phyloP scores from a whole-genome alignment of 2,113 vertebrate species.

The Columba janthina region DNA sequence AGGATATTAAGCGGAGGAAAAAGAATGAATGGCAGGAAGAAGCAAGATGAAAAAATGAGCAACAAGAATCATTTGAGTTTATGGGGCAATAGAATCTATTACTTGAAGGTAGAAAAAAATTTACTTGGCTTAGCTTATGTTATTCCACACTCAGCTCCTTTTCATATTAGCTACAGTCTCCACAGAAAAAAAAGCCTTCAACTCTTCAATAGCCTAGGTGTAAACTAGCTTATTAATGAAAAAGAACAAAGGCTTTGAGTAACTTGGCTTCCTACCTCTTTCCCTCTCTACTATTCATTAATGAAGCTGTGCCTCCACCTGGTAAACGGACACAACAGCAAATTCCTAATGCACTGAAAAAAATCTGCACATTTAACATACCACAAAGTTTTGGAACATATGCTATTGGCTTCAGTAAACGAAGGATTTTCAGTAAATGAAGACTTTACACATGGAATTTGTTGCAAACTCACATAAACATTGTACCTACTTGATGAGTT shows the following conservation, averaged over 20 bases:
- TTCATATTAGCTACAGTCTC: not conserved
- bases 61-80: not conserved
- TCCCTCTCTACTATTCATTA: not conserved
- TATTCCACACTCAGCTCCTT: not conserved
- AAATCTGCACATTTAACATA: not conserved
- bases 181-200: not conserved
- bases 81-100: not conserved
- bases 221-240: constrained; percentile 2
- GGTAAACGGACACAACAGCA: not conserved
- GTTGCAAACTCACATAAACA: constrained; percentile 22
- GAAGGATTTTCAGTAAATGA: constrained; percentile 1
- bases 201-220: not conserved
- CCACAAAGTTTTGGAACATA: not conserved
- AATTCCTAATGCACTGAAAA: not conserved
- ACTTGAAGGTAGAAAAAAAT: not conserved
- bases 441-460: constrained; percentile 19
- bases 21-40: not conserved
- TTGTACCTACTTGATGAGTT: not conserved
- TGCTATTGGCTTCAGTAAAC: not conserved
- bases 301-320: constrained; percentile 16
- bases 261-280: not conserved
- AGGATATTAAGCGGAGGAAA: not conserved
- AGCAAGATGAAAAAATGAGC: not conserved
- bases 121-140: not conserved
- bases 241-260: constrained; percentile 3